Evolutionary conservation across 1,140 invertebrate species (phyloP).

Genomic region (Listronotus bonariensis): DNA sequence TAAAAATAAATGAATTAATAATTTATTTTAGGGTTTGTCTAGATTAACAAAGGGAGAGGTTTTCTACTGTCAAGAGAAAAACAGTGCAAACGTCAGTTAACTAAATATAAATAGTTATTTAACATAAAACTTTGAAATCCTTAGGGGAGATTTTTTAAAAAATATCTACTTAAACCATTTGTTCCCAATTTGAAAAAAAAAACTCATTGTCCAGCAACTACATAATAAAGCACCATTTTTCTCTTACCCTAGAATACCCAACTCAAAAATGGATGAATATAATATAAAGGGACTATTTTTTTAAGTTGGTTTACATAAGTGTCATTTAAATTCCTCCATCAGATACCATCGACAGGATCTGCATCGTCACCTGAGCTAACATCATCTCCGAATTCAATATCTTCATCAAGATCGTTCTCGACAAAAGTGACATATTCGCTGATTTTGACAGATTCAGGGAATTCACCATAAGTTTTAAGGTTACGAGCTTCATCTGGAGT

Average conservation of each 20-base stretch:
- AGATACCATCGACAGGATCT: constrained; percentile 73
- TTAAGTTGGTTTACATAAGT: not conserved
- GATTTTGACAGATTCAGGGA: constrained; percentile 96
- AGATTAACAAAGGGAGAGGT: too few species aligned
- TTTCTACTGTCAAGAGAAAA: too few species aligned
- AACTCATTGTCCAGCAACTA: too few species aligned
- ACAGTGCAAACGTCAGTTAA: too few species aligned
- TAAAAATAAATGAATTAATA: too few species aligned
- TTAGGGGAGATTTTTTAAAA: too few species aligned
- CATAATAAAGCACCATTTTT: not conserved
- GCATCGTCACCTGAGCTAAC: constrained; percentile 85
- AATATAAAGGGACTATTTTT: constrained; percentile 2
- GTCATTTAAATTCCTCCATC: constrained; percentile 19
- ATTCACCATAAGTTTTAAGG: constrained; percentile 98
- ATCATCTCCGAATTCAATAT: constrained; percentile 93
- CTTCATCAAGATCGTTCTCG: constrained; percentile 91
- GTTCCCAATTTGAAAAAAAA: too few species aligned
- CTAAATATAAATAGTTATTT: too few species aligned
- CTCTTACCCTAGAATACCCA: not conserved
- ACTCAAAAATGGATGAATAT: constrained; percentile 3
- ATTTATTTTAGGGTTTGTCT: too few species aligned
- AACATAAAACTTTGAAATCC: too few species aligned
- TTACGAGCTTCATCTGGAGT: constrained; percentile 98
- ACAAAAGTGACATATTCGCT: constrained; percentile 93
- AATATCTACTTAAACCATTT: too few species aligned